Conservation (phyloP, 2,113 vertebrate genomes). For the Cyanoramphus novaezelandiae region DNA sequence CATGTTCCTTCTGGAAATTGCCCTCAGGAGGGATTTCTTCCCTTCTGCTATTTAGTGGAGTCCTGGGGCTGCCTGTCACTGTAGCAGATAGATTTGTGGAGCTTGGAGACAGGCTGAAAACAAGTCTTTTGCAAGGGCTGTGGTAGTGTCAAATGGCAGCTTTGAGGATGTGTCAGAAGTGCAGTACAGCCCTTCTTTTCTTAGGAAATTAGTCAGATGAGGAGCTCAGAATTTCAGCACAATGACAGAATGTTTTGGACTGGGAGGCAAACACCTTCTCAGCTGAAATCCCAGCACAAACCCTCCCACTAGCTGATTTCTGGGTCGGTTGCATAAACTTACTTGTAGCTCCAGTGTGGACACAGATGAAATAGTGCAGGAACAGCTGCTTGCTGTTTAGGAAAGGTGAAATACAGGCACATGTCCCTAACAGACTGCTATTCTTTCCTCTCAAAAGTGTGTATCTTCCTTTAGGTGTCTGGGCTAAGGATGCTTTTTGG, state of each 20-base stretch:
- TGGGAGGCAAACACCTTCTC: accelerated
- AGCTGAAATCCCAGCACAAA: not conserved
- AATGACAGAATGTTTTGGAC: not conserved
- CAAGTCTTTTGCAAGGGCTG: not conserved
- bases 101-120: not conserved
- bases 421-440: not conserved
- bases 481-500: not conserved
- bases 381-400: not conserved
- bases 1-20: not conserved
- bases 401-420: not conserved
- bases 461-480: not conserved
- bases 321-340: not conserved
- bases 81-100: not conserved
- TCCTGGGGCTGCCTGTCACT: not conserved
- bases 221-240: not conserved
- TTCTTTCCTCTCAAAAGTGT: not conserved
- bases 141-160: not conserved
- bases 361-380: not conserved
- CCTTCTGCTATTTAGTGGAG: not conserved
- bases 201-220: not conserved
- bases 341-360: not conserved
- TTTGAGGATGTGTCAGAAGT: not conserved
- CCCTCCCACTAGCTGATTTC: not conserved
- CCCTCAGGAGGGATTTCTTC: not conserved
- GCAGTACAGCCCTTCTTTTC: not conserved